A percentile compares a stretch with the other conserved stretches of the same genome.
phyloP scores from a whole-genome alignment of 1,140 invertebrate species.

The Dryas iulia region DNA sequence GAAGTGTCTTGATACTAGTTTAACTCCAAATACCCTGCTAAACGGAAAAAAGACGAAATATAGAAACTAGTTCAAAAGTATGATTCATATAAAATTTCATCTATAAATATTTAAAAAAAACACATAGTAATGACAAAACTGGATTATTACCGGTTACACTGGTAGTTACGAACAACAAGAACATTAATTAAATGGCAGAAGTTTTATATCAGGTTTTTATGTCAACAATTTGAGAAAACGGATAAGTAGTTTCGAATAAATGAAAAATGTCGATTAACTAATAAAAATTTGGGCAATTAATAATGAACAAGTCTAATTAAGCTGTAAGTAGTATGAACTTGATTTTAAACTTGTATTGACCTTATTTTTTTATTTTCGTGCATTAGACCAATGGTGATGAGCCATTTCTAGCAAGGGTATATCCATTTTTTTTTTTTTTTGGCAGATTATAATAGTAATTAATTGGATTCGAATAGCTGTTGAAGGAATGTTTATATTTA shows the following conservation, averaged over 20 bases:
- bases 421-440: too few relatives aligned
- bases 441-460: too few relatives aligned
- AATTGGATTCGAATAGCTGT: too few relatives aligned
- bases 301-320: background rate
- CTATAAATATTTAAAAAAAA: background rate
- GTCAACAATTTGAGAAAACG: background rate
- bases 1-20: too few relatives aligned
- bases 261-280: background rate
- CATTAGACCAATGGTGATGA: too few relatives aligned
- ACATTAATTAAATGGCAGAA: constrained; percentile 36
- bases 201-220: constrained; percentile 8
- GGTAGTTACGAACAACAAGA: constrained; percentile 23
- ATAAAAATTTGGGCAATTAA: background rate
- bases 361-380: too few relatives aligned
- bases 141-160: constrained; percentile 19
- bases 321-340: background rate
- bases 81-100: background rate
- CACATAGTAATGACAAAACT: background rate
- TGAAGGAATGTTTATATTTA: too few relatives aligned
- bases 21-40: too few relatives aligned
- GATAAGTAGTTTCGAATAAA: background rate
- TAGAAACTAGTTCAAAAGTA: background rate
- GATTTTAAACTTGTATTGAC: too few relatives aligned
- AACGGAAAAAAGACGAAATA: background rate
- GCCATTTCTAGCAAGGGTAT: too few relatives aligned